Conservation (phyloP, 1,140 invertebrate genomes). For the Heliothis subflexa region DNA sequence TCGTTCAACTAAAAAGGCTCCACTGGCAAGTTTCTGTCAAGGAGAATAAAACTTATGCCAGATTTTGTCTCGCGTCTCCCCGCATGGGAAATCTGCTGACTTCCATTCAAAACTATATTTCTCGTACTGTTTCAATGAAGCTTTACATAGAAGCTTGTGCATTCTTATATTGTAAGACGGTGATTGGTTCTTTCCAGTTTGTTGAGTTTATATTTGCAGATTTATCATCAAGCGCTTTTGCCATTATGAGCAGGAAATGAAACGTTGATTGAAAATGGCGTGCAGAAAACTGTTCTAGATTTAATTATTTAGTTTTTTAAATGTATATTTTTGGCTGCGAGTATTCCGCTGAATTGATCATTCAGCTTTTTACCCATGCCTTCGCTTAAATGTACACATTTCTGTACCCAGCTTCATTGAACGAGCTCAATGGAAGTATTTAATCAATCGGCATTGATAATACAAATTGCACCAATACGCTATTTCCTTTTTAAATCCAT, state of each 20-base stretch:
- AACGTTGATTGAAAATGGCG: slow-evolving; percentile 28
- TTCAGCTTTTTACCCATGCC: not conserved
- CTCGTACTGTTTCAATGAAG: slow-evolving; percentile 32
- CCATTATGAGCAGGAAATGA: slow-evolving; percentile 33
- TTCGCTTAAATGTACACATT: not conserved
- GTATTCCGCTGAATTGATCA: no score
- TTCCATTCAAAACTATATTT: slow-evolving; percentile 46
- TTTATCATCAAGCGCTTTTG: slow-evolving; percentile 15
- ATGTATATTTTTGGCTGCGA: not conserved
- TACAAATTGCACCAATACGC: slow-evolving; percentile 33
- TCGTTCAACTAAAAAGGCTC: slow-evolving; percentile 48
- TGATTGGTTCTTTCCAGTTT: slow-evolving; percentile 31
- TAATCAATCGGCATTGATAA: slow-evolving; percentile 32
- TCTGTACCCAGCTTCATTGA: not conserved
- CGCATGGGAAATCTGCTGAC: slow-evolving; percentile 48
- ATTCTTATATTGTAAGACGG: slow-evolving; percentile 14
- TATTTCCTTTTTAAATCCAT: slow-evolving; percentile 25
- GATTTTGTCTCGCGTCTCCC: slow-evolving; percentile 46
- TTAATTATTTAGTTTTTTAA: slow-evolving; percentile 2
- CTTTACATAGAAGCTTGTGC: slow-evolving; percentile 7
- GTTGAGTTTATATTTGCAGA: slow-evolving; percentile 13
- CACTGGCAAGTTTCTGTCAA: slow-evolving; percentile 46
- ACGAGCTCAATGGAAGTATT: slow-evolving; percentile 13
- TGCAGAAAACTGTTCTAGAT: not conserved
- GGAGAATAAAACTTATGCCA: slow-evolving; percentile 47